phyloP scores from a whole-genome alignment of 2,888 invertebrate species.

The Urechis unicinctus region DNA sequence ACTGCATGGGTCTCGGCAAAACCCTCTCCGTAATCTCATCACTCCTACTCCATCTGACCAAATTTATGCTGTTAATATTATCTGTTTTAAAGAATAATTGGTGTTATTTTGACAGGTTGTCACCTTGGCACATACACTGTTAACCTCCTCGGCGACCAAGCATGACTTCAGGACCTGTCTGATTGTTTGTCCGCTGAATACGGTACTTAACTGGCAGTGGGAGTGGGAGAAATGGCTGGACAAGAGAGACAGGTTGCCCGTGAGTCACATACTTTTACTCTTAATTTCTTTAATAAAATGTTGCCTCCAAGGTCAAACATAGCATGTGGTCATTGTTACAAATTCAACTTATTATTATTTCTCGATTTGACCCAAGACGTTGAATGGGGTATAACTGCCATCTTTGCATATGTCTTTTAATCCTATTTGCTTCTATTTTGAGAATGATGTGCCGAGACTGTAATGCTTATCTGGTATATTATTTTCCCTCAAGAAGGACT shows the following conservation, averaged over 20 bases:
- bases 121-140: conserved; percentile 73
- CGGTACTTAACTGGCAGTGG: conserved; percentile 90
- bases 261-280: conserved; percentile 13
- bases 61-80: not conserved
- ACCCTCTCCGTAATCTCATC: conserved; percentile 65
- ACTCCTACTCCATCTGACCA: not conserved
- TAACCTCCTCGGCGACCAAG: conserved; percentile 59
- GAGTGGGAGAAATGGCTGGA: conserved; percentile 82
- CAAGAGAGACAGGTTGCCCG: conserved; percentile 36
- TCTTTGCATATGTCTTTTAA: no score
- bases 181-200: conserved; percentile 88
- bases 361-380: no score
- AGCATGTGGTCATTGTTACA: not conserved
- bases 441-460: no score
- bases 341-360: no score
- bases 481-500: no score
- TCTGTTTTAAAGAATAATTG: not conserved
- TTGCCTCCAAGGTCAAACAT: no score
- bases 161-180: conserved; percentile 70
- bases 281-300: no score
- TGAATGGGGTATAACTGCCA: not conserved
- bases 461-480: no score
- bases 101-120: conserved; percentile 62
- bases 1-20: conserved; percentile 96
- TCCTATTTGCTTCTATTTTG: no score